Base-by-base conservation (phyloP, 2,888 invertebrate species). In the Thereva nobilitata region DNA sequence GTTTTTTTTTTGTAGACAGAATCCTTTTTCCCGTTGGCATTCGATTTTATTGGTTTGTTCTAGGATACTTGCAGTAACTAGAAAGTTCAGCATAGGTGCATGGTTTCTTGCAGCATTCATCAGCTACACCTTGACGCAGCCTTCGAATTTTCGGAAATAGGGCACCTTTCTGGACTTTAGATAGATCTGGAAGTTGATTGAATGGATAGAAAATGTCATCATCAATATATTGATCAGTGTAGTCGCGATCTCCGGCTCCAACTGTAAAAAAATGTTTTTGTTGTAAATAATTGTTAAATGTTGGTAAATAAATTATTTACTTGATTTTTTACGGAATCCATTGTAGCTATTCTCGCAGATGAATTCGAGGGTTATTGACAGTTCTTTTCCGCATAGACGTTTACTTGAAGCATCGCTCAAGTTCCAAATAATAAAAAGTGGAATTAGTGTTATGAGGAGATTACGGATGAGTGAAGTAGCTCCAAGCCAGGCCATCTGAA, bases 91-190 rank as follows among this genome's bases (percentile, higher is more conserved):
- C 7, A 35, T 34, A 37, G 1, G 61, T 10, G 35, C 61, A 61
- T 50, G 61, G 50, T n/a, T 61, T 61, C 7, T 42, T 41, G 5
- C 61, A 61, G 8, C 61, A 61, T 50, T 61, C 61, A 34, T 49
- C 50, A 8, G 61, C 23, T 35, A 61, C 23, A n/a, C 61, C 50
- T 5, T 40, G 12, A 40, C 61, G 35, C 49, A 34, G 23, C 5
- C 61, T 40, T 41, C 61, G 8, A 3, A 50, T 35, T 50, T 49
- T 50, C 50, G 61, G 49, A 41, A 41, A 23, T 4, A 61, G n/a
- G 4, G 38, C 50, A 45, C 40, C 37, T 5, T 49, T 35, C 7
- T 41, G 23, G 23, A 61, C 12, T 41, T 50, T 50, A 12, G 49
- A 2, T 41, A 50, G 35, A 50, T 41, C 49, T 50, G 23, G 50